These are phyloP conservation scores for Pardosa pseudoannulata DNA, from an alignment of 2,888 invertebrate species.

Conservation along the genomic window DNA sequence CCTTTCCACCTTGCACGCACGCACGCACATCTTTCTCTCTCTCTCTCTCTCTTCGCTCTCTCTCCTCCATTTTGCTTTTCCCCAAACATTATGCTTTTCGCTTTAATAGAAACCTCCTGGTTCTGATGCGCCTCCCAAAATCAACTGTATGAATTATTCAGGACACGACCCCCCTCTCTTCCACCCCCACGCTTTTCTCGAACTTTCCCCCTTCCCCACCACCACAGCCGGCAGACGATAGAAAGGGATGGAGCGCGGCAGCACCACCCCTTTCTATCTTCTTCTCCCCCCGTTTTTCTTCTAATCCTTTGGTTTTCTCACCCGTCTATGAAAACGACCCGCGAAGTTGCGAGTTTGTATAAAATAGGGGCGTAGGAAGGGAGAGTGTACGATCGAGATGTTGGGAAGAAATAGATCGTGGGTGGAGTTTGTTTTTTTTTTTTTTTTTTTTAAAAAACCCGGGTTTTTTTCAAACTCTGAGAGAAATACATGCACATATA, in stretches of 20 bases:
- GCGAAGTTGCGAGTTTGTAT: slow-evolving; percentile 29
- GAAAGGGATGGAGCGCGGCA: background rate
- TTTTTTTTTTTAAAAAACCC: no score
- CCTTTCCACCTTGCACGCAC: no score
- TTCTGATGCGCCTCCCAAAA: slow-evolving; percentile 55
- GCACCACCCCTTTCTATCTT: background rate
- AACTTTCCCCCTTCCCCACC: no score
- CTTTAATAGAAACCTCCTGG: slow-evolving; percentile 69
- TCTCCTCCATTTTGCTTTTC: slow-evolving; percentile 21
- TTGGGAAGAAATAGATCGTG: no score
- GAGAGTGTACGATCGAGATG: background rate
- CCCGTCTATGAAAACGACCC: background rate
- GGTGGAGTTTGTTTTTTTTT: no score
- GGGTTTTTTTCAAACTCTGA: no score
- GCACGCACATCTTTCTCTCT: no score
- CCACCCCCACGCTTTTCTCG: no score
- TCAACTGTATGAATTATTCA: slow-evolving; percentile 72
- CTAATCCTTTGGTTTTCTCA: slow-evolving; percentile 13
- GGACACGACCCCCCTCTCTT: background rate
- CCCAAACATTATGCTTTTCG: slow-evolving; percentile 71
- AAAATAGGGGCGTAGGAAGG: background rate
- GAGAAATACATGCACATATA: no score
- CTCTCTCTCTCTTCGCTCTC: no score
- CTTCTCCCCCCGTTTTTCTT: background rate
- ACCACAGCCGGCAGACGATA: no score